Evolutionary conservation across 2,113 vertebrate genomes (phyloP).

Genomic region (Pica pica): DNA sequence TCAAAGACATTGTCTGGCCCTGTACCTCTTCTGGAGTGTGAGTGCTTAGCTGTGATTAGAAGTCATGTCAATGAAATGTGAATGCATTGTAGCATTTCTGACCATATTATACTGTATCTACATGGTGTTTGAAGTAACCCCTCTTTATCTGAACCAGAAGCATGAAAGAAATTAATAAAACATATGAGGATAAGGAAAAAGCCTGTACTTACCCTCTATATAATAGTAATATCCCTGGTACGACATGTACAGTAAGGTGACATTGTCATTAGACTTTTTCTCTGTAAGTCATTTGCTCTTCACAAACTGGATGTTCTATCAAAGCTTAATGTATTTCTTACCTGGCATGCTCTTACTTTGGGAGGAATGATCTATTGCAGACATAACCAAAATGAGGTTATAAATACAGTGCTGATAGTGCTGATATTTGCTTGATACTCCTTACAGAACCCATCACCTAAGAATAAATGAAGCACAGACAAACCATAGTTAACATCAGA

Average conservation of each 20-base stretch:
- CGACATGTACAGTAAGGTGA: background rate
- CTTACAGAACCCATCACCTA: background rate
- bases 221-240: background rate
- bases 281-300: slow-evolving; percentile 8
- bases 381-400: background rate
- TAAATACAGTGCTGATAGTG: background rate
- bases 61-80: slow-evolving; percentile 13
- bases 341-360: background rate
- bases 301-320: background rate
- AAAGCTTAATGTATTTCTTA: background rate
- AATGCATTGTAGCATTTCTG: background rate
- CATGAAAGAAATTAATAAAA: slow-evolving; percentile 40
- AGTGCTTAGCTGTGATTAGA: slow-evolving; percentile 37
- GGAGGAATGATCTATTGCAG: background rate
- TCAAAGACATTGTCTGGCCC: background rate
- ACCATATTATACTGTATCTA: background rate
- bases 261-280: slow-evolving; percentile 3
- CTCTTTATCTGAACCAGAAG: slow-evolving; percentile 12
- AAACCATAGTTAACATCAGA: background rate
- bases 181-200: slow-evolving; percentile 3
- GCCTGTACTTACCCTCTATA: background rate
- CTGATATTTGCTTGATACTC: background rate
- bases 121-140: slow-evolving; percentile 26
- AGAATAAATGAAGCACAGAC: background rate
- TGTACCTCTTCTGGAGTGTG: background rate